Percentiles rank a stretch among this genome's conserved stretches.
These are phyloP conservation scores for Drosophila burlai DNA, from an alignment of 1,140 invertebrate genomes.

Conservation along the genomic window DNA sequence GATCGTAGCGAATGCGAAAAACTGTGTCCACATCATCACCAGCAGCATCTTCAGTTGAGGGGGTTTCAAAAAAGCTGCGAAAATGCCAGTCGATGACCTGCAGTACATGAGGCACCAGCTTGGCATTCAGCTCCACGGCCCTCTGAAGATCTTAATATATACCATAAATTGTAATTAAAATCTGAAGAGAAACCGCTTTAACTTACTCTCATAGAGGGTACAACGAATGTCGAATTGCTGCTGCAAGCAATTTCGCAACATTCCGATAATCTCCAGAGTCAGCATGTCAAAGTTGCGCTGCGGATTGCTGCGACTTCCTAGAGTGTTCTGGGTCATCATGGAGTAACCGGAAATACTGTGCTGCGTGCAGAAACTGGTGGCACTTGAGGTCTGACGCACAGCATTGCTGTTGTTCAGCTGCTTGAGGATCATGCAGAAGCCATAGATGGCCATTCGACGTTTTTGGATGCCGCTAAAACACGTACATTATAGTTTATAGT, in stretches of 20 bases:
- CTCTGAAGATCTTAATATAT: conserved; percentile 69
- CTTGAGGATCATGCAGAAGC: conserved; percentile 83
- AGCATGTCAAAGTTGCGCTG: conserved; percentile 83
- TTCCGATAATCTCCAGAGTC: conserved; percentile 79
- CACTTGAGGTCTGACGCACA: conserved; percentile 57
- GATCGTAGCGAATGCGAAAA: conserved; percentile 66
- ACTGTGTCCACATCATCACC: conserved; percentile 52
- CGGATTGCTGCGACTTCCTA: conserved; percentile 69
- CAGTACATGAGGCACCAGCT: conserved; percentile 74
- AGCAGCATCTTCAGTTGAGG: conserved; percentile 33
- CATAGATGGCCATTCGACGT: conserved; percentile 79
- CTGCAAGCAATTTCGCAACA: conserved; percentile 75
- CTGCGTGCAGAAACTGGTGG: conserved; percentile 75
- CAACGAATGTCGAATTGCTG: conserved; percentile 69
- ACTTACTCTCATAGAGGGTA: conserved; percentile 77
- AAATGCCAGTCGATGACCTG: conserved; percentile 84
- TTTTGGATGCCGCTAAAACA: conserved; percentile 58
- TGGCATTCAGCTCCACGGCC: conserved; percentile 81
- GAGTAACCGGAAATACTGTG: conserved; percentile 81
- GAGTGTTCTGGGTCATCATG: conserved; percentile 73
- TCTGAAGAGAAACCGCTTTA: not conserved
- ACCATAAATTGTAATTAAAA: not conserved
- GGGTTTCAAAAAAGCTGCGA: conserved; percentile 69
- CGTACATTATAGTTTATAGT: not conserved
- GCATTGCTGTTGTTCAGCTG: conserved; percentile 82